Evolutionary conservation across 2,888 invertebrate genomes (phyloP), one percentile per base, ranked within the genome.

Genomic region (Acleris literana): DNA sequence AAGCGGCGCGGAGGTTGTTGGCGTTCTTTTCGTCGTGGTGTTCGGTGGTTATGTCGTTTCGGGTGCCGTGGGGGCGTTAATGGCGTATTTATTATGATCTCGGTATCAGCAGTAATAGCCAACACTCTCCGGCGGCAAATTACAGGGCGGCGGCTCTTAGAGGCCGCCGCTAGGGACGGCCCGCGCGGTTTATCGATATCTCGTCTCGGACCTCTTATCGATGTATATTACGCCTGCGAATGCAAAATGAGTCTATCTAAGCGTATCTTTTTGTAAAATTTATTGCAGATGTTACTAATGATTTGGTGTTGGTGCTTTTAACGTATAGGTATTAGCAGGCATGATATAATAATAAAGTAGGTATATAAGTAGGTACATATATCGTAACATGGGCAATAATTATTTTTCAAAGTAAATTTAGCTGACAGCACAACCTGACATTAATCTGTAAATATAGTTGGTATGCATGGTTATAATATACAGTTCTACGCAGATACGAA

Each of bases 71-170:
- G 90, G 88, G 92, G 91, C 91, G 92, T 91, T 92, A 91, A 92
- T 92, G 89, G 92, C 85, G 90, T 92, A 92, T 92, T 92, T 92
- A 92, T 92, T 92, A 92, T 92, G 92, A 92, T 92, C 90, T 87
- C 86, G 89, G 90, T 90, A 92, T 92, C 91, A 89, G 87, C 86
- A 80, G 89, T 91, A 92, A 92, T 92, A 88, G 90, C 91, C 91
- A 88, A 90, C 92, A 92, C 92, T 92, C 88, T 89, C 89, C 85
- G 90, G 80, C 86, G 84, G 89, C 92, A 93, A 93, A 93, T 93
- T 93, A 93, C 92, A 93, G 92, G 92, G 93, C 93, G 92, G 92
- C 87, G 74, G 77, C 74, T 82, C 83, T 87, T 74, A 87, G 84
- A 87, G 83, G 76, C 77, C 80, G 84, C 80, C 81, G 84, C 84